Evolutionary conservation across 2,888 invertebrate species (phyloP).

Genomic region (Mesoligia furuncula): DNA sequence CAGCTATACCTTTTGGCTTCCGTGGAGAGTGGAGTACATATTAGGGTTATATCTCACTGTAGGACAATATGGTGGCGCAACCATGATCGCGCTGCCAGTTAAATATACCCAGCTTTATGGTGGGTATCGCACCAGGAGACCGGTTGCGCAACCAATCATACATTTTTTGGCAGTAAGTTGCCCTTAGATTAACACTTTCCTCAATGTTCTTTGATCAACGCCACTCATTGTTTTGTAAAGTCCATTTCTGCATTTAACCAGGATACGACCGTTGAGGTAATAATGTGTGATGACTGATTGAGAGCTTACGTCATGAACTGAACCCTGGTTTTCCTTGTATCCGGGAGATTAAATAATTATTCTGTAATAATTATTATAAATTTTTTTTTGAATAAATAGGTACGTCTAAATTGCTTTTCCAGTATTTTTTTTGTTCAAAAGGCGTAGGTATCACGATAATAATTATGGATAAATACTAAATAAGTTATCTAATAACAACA

Average conservation of each 20-base stretch:
- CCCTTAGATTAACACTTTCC: background rate
- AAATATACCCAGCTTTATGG: background rate
- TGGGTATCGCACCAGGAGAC: background rate
- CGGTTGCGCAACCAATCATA: background rate
- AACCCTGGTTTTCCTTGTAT: constrained; percentile 53
- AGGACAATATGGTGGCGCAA: background rate
- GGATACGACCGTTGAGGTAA: constrained; percentile 14
- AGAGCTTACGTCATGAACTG: constrained; percentile 31
- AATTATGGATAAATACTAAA: background rate
- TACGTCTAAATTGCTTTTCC: background rate
- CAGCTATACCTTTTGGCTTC: background rate
- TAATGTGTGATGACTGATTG: constrained; percentile 21
- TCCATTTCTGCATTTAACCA: constrained; percentile 13
- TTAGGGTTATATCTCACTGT: background rate
- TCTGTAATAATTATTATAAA: background rate
- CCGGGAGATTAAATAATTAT: constrained; percentile 28
- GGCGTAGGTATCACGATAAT: no score
- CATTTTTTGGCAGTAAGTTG: background rate
- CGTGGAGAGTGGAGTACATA: no score
- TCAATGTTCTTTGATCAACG: background rate
- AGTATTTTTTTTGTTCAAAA: background rate
- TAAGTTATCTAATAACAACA: background rate
- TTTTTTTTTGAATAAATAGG: background rate
- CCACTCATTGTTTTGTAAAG: background rate
- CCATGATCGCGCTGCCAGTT: background rate